Conservation (phyloP, 53 echinoderm and acorn worm genomes). For the Astropecten irregularis region DNA sequence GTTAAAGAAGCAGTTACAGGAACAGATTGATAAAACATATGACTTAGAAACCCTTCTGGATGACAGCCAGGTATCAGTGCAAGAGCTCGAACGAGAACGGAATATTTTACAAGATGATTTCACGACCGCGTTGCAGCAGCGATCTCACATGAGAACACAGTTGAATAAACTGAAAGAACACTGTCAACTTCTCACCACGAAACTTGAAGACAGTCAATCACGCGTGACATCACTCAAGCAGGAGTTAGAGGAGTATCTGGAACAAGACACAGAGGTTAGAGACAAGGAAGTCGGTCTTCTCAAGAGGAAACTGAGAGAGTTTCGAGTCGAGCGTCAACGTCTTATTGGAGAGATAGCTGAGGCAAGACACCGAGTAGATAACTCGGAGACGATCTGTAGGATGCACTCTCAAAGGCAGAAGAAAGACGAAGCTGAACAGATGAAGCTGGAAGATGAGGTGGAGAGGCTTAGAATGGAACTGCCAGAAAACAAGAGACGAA, state of each 20-base stretch:
- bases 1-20: not conserved
- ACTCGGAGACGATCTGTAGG: constrained; percentile 24
- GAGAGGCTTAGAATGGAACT: not conserved
- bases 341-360: not conserved
- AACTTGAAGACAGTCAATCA: constrained; percentile 5
- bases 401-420: constrained; percentile 6
- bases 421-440: not conserved
- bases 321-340: not conserved
- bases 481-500: not conserved
- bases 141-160: constrained; percentile 1
- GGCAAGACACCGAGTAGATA: constrained; percentile 3
- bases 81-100: constrained; percentile 18
- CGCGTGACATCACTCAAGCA: constrained; percentile 4
- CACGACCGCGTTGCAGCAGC: constrained; percentile 5
- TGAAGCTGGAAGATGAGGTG: not conserved
- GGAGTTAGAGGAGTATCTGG: constrained; percentile 28
- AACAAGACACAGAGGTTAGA: not conserved
- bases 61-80: not conserved
- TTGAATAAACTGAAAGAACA: not conserved
- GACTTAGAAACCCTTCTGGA: constrained; percentile 26
- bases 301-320: constrained; percentile 25
- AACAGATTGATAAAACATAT: not conserved
- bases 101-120: constrained; percentile 34
- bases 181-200: not conserved
- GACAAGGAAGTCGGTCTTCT: not conserved